Percentiles rank a stretch among this genome's conserved stretches.
phyloP scores from a whole-genome alignment of 2,113 vertebrate species.

The Eonycteris spelaea region DNA sequence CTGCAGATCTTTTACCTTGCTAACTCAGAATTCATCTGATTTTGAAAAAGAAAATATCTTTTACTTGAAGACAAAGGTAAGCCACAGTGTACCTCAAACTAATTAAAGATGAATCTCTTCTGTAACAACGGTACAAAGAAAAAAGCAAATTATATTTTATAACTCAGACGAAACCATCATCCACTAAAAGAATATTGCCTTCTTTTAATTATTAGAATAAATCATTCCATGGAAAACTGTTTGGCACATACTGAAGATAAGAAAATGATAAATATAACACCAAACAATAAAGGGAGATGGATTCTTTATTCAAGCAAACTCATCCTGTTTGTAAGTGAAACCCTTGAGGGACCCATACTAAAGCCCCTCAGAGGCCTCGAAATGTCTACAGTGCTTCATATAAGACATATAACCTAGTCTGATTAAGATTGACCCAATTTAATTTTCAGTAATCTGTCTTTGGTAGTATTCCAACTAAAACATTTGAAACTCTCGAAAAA shows the following conservation, averaged over 20 bases:
- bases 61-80: conserved; percentile 68
- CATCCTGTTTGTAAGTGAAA: neutral
- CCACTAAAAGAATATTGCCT: conserved; percentile 66
- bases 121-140: conserved; percentile 60
- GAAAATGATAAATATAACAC: conserved; percentile 64
- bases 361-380: neutral
- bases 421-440: neutral
- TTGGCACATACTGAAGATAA: conserved; percentile 59
- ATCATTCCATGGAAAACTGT: conserved; percentile 67
- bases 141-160: conserved; percentile 74
- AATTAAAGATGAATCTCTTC: conserved; percentile 72
- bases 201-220: conserved; percentile 75
- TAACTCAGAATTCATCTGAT: conserved; percentile 60
- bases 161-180: conserved; percentile 67
- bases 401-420: neutral
- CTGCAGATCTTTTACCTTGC: conserved; percentile 33
- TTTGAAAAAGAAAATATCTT: conserved; percentile 49
- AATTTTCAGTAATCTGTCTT: neutral
- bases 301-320: conserved; percentile 39
- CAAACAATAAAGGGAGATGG: conserved; percentile 60
- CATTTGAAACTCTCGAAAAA: neutral
- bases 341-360: neutral
- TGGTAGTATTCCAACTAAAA: neutral
- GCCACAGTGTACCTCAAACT: conserved; percentile 64
- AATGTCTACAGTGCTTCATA: neutral